A percentile compares a stretch with the other conserved stretches of the same genome.
Evolutionary conservation across 2,888 invertebrate species (phyloP).

Genomic region (Julus scanicus): DNA sequence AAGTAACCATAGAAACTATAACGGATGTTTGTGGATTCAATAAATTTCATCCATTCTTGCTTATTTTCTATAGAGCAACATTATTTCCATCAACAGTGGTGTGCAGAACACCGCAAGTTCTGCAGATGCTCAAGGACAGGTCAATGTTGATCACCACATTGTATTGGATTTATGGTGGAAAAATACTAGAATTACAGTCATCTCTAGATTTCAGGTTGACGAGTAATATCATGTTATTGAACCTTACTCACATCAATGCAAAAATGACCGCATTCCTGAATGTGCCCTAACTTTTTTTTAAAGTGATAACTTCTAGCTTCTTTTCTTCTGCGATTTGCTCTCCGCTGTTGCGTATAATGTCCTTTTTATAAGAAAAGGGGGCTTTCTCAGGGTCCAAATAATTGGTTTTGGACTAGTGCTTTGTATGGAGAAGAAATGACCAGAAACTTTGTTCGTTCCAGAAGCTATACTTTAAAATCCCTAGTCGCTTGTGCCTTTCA

Average conservation of each 20-base stretch:
- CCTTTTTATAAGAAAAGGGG: background rate
- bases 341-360: conserved; percentile 2
- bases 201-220: background rate
- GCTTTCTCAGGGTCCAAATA: conserved; percentile 15
- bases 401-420: conserved; percentile 24
- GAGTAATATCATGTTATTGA: background rate
- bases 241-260: background rate
- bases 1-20: no score
- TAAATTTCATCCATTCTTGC: no score
- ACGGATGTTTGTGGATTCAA: no score
- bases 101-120: no score
- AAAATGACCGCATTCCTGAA: background rate
- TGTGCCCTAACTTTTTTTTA: background rate
- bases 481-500: background rate
- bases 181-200: background rate
- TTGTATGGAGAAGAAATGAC: conserved; percentile 17
- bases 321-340: background rate
- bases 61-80: no score
- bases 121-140: no score
- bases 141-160: background rate
- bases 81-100: no score
- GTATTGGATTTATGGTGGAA: background rate
- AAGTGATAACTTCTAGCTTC: background rate
- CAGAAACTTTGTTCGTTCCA: background rate
- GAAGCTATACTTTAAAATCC: background rate